Percentiles rank a stretch among this genome's conserved stretches.
These are phyloP conservation scores for Heteromyza rotundicornis DNA, from an alignment of 2,888 invertebrate genomes.

Conservation along the genomic window DNA sequence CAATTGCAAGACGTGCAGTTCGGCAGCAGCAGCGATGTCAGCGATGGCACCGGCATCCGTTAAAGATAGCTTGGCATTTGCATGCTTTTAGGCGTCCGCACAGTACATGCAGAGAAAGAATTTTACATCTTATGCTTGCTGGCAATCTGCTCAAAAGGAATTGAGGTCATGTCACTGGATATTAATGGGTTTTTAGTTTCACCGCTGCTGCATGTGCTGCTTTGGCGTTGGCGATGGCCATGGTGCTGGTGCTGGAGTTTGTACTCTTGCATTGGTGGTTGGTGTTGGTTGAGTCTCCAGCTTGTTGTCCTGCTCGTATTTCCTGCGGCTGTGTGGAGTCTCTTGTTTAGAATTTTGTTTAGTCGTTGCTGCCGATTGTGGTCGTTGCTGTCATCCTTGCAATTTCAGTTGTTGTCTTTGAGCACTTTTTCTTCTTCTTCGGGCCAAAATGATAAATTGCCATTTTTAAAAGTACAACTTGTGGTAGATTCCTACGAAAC, in stretches of 20 bases:
- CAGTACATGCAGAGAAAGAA: neutral
- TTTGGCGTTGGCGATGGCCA: neutral
- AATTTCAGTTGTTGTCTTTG: slow-evolving; percentile 1
- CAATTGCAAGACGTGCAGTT: neutral
- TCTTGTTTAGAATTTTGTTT: neutral
- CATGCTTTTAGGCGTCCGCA: slow-evolving; percentile 9
- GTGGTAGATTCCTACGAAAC: too few relatives aligned
- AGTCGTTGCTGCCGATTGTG: neutral
- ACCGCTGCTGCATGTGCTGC: neutral
- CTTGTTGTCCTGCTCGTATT: neutral
- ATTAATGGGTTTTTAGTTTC: slow-evolving; percentile 15
- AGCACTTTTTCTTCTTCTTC: too few relatives aligned
- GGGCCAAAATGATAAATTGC: too few relatives aligned
- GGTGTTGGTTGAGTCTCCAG: neutral
- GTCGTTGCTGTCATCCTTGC: slow-evolving; percentile 2
- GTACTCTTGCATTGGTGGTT: too few relatives aligned
- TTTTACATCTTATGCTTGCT: neutral
- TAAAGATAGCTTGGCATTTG: neutral
- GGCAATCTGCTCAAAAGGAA: neutral
- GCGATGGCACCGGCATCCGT: too few relatives aligned
- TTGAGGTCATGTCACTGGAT: slow-evolving; percentile 14
- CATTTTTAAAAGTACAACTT: too few relatives aligned
- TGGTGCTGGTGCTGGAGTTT: too few relatives aligned
- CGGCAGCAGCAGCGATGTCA: too few relatives aligned
- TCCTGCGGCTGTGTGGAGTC: too few relatives aligned